phyloP scores from a whole-genome alignment of 2,888 invertebrate species.

The Dolomedes plantarius region DNA sequence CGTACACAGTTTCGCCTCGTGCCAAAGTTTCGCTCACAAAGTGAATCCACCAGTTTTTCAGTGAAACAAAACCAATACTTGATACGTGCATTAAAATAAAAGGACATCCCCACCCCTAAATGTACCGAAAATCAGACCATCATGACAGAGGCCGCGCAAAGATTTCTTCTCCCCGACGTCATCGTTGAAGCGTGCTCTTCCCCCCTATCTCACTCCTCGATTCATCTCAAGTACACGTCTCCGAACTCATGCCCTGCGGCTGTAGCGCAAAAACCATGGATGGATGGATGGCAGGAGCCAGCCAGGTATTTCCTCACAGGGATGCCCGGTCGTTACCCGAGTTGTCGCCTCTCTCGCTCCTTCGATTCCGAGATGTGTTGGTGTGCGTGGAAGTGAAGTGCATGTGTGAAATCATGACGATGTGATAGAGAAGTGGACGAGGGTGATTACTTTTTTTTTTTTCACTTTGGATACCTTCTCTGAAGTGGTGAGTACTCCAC shows the following conservation, averaged over 20 bases:
- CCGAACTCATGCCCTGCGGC: conserved; percentile 1
- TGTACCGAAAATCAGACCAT: not conserved
- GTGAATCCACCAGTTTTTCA: no score
- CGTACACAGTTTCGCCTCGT: no score
- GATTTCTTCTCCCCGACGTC: not conserved
- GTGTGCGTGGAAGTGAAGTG: not conserved
- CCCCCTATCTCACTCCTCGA: no score
- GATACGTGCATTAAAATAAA: no score
- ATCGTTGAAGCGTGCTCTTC: not conserved
- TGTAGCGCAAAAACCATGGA: conserved; percentile 8
- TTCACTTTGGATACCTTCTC: not conserved
- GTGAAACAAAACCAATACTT: no score
- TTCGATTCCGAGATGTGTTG: not conserved
- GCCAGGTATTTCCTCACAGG: conserved; percentile 19
- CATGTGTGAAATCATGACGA: not conserved
- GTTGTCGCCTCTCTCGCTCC: not conserved
- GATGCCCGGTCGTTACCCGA: not conserved
- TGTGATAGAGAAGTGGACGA: no score
- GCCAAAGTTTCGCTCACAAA: no score
- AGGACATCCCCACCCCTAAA: not conserved
- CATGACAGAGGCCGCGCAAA: not conserved
- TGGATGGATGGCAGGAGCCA: not conserved
- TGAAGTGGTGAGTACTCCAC: conserved; percentile 1
- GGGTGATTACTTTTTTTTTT: not conserved
- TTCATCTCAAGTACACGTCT: not conserved